These are phyloP conservation scores for Podarcis muralis DNA, from an alignment of 2,113 vertebrate species.

Conservation along the genomic window DNA sequence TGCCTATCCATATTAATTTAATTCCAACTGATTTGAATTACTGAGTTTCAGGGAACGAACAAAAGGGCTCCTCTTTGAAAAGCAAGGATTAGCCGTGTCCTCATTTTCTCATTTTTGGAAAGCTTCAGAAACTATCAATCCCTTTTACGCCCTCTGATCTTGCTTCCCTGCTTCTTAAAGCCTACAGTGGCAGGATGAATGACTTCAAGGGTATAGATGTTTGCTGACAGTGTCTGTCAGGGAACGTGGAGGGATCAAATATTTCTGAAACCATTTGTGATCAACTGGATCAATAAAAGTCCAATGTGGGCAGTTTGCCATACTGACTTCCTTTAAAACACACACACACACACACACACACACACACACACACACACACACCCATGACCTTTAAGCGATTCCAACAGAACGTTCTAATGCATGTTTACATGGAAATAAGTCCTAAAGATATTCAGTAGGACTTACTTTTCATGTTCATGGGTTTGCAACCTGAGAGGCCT, in stretches of 20 bases:
- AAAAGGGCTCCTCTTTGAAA: slow-evolving; percentile 14
- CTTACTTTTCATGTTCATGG: too few species aligned
- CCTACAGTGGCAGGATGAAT: slow-evolving; percentile 5
- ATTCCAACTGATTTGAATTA: slow-evolving; percentile 45
- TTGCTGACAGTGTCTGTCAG: not conserved
- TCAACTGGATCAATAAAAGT: not conserved
- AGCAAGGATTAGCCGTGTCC: not conserved
- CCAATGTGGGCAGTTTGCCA: not conserved
- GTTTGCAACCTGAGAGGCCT: too few species aligned
- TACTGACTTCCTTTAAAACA: not conserved
- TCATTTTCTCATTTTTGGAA: slow-evolving; percentile 20
- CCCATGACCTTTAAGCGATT: not conserved
- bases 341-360: too few species aligned
- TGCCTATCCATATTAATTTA: slow-evolving; percentile 40
- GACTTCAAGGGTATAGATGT: not conserved
- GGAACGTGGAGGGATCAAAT: not conserved
- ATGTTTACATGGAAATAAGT: not conserved
- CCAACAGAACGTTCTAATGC: too few species aligned
- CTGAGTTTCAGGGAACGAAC: slow-evolving; percentile 24
- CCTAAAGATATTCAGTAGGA: not conserved
- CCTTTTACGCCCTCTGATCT: not conserved
- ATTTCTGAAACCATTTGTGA: not conserved
- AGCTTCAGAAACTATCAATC: slow-evolving; percentile 34
- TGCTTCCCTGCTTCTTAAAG: slow-evolving; percentile 15
- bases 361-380: too few species aligned